Conservation (phyloP, 2,113 vertebrate genomes). For the Gavia stellata region DNA sequence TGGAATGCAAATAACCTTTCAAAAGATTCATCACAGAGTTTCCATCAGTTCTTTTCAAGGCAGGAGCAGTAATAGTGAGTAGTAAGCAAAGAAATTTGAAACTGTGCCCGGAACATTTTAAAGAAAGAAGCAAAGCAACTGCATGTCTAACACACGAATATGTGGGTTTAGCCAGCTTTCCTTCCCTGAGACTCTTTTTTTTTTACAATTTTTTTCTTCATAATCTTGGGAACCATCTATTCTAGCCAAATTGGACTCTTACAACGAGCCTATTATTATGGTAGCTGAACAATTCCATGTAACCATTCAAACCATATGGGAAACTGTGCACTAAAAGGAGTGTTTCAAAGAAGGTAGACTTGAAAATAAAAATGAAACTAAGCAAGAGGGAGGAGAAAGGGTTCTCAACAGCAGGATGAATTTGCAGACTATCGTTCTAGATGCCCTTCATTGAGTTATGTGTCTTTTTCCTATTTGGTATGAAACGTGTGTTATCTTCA, state of each 20-base stretch:
- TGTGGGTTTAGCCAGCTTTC: background rate
- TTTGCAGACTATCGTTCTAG: background rate
- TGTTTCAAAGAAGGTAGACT: background rate
- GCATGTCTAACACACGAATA: background rate
- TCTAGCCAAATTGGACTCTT: background rate
- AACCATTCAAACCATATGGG: background rate
- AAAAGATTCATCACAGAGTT: background rate
- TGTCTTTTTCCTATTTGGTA: background rate
- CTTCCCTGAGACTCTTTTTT: background rate
- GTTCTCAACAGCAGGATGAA: background rate
- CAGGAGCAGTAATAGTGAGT: background rate
- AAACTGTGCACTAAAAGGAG: background rate
- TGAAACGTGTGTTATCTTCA: background rate
- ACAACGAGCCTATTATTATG: background rate
- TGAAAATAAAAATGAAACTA: background rate
- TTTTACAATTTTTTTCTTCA: background rate
- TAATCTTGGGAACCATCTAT: background rate
- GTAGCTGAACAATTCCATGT: background rate
- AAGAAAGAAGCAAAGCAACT: conserved; percentile 8
- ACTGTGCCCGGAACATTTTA: conserved; percentile 2
- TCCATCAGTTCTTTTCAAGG: background rate
- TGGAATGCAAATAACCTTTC: conserved; percentile 24
- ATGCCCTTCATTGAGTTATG: background rate
- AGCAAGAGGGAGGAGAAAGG: background rate
- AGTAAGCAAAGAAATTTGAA: conserved; percentile 3